Evolutionary conservation across 2,113 vertebrate species (phyloP).

Genomic region (Elephantulus edwardii): DNA sequence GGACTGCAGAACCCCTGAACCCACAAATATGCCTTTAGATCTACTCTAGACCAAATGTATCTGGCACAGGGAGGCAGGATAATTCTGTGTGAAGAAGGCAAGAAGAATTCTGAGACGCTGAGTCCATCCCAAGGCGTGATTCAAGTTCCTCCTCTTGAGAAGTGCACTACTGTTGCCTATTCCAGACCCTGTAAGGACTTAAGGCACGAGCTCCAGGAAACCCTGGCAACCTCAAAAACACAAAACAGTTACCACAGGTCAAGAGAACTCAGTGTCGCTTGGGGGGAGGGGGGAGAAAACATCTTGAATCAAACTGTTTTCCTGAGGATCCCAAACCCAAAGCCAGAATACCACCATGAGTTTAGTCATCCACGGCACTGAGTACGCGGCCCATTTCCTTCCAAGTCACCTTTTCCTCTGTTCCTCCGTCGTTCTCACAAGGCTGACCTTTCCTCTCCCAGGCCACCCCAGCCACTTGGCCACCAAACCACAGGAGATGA

Average conservation of each 20-base stretch:
- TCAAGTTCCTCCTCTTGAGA: background rate
- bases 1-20: background rate
- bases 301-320: background rate
- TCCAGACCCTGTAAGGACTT: background rate
- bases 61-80: background rate
- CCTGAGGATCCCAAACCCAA: background rate
- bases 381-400: background rate
- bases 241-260: background rate
- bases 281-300: conserved; percentile 17
- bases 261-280: conserved; percentile 19
- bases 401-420: background rate
- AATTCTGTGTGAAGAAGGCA: background rate
- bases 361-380: background rate
- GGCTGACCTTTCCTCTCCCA: conserved; percentile 53
- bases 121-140: background rate
- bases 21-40: background rate
- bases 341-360: background rate
- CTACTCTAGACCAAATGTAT: background rate
- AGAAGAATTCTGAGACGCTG: background rate
- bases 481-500: conserved; percentile 69
- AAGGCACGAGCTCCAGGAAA: conserved; percentile 32
- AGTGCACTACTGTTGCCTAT: background rate
- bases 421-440: conserved; percentile 45
- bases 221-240: conserved; percentile 50
- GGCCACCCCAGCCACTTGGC: conserved; percentile 62